phyloP scores from a whole-genome alignment of 1,140 invertebrate species.

The Pseudomyrmex gracilis region DNA sequence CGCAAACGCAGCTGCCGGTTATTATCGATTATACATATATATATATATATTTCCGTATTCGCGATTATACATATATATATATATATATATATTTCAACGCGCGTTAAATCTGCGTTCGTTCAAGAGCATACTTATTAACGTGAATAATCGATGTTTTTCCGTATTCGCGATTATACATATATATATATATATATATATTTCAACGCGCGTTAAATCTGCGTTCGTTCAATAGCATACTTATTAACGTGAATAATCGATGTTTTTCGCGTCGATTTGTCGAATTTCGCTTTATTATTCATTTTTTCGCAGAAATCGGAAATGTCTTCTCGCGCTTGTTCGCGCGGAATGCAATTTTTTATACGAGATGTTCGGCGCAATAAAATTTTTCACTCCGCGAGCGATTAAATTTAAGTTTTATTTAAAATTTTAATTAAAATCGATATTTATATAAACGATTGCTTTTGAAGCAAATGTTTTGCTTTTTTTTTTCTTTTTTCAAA shows the following conservation, averaged over 20 bases:
- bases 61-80: constrained; percentile 22
- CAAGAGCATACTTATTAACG: not conserved
- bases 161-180: constrained; percentile 24
- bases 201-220: constrained; percentile 14
- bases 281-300: constrained; percentile 4
- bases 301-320: not conserved
- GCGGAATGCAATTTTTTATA: not conserved
- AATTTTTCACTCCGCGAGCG: not conserved
- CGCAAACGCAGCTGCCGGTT: not conserved
- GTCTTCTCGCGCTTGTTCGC: not conserved
- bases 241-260: constrained; percentile 25
- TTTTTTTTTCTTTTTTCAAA: too few species aligned
- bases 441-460: not conserved
- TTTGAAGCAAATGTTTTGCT: too few species aligned
- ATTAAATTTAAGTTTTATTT: constrained; percentile 22
- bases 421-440: constrained; percentile 22
- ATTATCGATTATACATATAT: constrained; percentile 18
- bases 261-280: not conserved
- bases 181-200: too few species aligned
- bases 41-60: too few species aligned
- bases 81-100: constrained; percentile 4
- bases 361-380: not conserved
- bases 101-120: constrained; percentile 11
- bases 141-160: constrained; percentile 23
- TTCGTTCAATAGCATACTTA: not conserved